Conservation (phyloP, 2,888 invertebrate species). For the Cantharis rustica region DNA sequence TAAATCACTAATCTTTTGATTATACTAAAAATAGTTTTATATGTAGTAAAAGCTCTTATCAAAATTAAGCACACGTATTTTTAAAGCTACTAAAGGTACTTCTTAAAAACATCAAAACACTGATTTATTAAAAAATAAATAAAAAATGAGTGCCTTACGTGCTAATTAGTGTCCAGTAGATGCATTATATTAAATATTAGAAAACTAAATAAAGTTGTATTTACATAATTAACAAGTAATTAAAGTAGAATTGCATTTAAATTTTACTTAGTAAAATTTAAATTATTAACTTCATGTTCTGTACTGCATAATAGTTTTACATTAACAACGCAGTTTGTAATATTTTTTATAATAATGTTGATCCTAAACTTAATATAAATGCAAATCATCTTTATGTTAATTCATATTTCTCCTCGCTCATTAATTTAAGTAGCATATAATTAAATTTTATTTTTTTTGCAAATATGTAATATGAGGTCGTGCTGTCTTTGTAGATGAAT, state of each 20-base stretch:
- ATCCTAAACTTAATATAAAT: constrained; percentile 56
- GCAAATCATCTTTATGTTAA: constrained; percentile 59
- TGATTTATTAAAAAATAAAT: not conserved
- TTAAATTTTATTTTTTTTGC: constrained; percentile 63
- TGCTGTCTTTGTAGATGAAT: constrained; percentile 46
- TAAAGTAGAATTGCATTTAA: not conserved
- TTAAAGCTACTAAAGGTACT: no score
- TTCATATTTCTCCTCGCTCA: constrained; percentile 59
- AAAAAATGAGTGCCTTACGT: not conserved
- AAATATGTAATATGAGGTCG: constrained; percentile 51
- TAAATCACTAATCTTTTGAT: no score
- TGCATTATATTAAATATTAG: not conserved
- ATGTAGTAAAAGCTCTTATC: no score
- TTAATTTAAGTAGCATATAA: constrained; percentile 74
- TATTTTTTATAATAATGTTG: constrained; percentile 52
- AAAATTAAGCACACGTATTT: no score
- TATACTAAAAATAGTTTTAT: no score
- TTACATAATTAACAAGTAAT: not conserved
- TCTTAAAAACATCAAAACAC: no score
- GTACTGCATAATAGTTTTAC: not conserved
- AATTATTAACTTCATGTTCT: not conserved
- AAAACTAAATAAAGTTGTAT: not conserved
- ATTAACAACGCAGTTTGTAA: not conserved
- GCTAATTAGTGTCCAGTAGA: not conserved
- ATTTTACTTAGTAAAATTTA: not conserved